Conservation (phyloP, 2,888 invertebrate genomes). For the Lasius fuliginosus region DNA sequence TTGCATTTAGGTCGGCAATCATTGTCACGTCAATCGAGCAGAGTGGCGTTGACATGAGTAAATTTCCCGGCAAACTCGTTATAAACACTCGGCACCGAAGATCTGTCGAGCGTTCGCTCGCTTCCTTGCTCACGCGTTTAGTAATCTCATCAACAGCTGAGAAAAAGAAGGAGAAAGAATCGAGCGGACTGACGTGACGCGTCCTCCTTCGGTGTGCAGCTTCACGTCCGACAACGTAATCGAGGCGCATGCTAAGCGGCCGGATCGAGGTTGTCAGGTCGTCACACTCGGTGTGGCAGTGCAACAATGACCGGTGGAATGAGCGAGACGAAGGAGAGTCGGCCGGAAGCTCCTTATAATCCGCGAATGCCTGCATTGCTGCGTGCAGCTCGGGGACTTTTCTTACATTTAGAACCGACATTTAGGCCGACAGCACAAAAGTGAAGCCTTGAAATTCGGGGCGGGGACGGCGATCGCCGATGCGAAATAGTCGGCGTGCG, state of each 20-base stretch:
- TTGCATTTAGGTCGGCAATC: not conserved
- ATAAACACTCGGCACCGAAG: not conserved
- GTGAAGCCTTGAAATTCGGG: constrained; percentile 50
- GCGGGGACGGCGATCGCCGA: constrained; percentile 38
- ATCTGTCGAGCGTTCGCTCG: constrained; percentile 37
- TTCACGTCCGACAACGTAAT: constrained; percentile 71
- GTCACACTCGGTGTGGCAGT: constrained; percentile 82
- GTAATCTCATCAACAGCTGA: constrained; percentile 53
- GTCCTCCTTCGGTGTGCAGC: constrained; percentile 65
- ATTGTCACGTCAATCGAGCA: constrained; percentile 10
- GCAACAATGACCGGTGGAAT: constrained; percentile 82
- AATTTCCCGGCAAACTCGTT: constrained; percentile 70
- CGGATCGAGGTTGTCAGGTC: constrained; percentile 83
- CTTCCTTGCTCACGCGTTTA: constrained; percentile 30
- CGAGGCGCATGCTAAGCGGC: constrained; percentile 63
- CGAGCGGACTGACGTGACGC: constrained; percentile 46
- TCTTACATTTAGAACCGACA: constrained; percentile 45
- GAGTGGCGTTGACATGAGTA: constrained; percentile 60
- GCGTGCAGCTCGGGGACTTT: constrained; percentile 30
- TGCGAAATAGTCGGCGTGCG: constrained; percentile 32
- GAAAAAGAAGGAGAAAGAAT: constrained; percentile 19
- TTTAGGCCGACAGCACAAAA: not conserved
- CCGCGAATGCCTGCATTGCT: constrained; percentile 72
- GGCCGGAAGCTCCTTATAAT: constrained; percentile 80
- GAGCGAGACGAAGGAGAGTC: constrained; percentile 72